These are phyloP conservation scores for Plodia interpunctella DNA, from an alignment of 1,140 invertebrate genomes.

Conservation along the genomic window DNA sequence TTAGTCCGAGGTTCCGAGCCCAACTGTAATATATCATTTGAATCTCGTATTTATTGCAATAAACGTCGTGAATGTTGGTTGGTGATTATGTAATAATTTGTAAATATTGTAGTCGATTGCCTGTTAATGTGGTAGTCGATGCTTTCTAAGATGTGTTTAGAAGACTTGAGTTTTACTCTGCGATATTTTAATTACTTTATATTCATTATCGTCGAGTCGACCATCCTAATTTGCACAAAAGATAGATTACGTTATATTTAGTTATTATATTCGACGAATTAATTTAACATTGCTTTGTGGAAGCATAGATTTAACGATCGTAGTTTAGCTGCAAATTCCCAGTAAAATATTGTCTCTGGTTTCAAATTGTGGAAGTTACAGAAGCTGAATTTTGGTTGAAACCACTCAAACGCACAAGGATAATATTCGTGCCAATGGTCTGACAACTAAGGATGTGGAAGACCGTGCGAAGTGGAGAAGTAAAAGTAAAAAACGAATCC, in stretches of 20 bases:
- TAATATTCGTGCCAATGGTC: too few relatives aligned
- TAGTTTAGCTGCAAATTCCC: slow-evolving; percentile 4
- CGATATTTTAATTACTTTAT: too few relatives aligned
- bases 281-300: not conserved
- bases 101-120: too few relatives aligned
- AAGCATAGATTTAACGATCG: not conserved
- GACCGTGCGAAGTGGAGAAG: too few relatives aligned
- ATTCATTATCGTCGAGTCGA: too few relatives aligned
- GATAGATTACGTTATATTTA: not conserved
- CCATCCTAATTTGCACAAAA: not conserved
- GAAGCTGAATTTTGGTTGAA: not conserved
- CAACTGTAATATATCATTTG: not conserved
- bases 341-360: not conserved
- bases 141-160: too few relatives aligned
- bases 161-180: too few relatives aligned
- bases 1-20: not conserved
- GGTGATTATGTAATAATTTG: too few relatives aligned
- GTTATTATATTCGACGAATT: not conserved
- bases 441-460: too few relatives aligned
- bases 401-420: too few relatives aligned
- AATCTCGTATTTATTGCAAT: not conserved
- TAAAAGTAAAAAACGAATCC: too few relatives aligned
- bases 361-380: not conserved
- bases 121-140: too few relatives aligned
- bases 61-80: not conserved